A percentile compares a stretch with the other conserved stretches of the same genome.
These are phyloP conservation scores for Linyphia triangularis DNA, from an alignment of 2,888 invertebrate species.

Conservation along the genomic window DNA sequence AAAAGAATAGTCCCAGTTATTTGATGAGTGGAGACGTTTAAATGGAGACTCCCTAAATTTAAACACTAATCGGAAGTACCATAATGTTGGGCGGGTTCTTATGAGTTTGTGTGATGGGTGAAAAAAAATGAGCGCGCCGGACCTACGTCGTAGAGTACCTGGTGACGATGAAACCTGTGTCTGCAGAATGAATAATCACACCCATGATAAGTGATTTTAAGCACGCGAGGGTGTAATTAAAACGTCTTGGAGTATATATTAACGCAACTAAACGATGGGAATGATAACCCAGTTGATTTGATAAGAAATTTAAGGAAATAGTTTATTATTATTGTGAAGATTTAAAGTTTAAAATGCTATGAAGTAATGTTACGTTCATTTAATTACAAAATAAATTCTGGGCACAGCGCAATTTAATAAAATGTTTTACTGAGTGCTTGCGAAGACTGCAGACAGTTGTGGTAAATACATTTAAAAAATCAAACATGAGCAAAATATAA, in stretches of 20 bases:
- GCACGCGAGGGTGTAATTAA: conserved; percentile 47
- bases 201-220: conserved; percentile 5
- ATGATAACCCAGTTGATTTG: too few relatives aligned
- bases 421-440: too few relatives aligned
- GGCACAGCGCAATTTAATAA: too few relatives aligned
- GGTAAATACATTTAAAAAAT: too few relatives aligned
- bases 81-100: conserved; percentile 27
- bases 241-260: not conserved
- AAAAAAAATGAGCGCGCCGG: not conserved
- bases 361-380: too few relatives aligned
- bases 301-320: too few relatives aligned
- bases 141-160: not conserved
- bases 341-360: too few relatives aligned
- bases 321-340: too few relatives aligned
- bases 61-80: not conserved
- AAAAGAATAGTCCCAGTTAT: not conserved
- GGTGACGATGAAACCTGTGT: conserved; percentile 4
- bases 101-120: conserved; percentile 11
- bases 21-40: not conserved
- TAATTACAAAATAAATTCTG: too few relatives aligned
- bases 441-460: too few relatives aligned
- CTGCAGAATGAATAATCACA: not conserved
- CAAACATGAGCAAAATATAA: too few relatives aligned
- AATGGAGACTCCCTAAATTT: not conserved
- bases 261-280: not conserved